These are phyloP conservation scores for Acipenser ruthenus DNA, from an alignment of 2,797 vertebrate species.

Conservation along the genomic window DNA sequence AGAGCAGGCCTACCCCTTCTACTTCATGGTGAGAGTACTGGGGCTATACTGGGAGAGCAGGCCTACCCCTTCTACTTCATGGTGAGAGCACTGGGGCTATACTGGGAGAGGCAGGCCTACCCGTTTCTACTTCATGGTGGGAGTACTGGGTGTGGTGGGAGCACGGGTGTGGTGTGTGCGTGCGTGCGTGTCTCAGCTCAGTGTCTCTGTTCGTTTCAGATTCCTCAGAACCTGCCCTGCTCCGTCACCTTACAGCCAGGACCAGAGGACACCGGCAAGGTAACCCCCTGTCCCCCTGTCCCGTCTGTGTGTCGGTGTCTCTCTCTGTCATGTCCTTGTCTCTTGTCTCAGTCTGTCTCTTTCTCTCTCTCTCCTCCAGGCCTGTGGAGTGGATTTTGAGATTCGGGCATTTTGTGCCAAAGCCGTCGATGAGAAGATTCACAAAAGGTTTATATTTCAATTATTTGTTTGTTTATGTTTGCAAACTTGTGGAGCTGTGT, in stretches of 20 bases:
- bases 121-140: too few relatives aligned
- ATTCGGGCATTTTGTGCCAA: conserved; percentile 71
- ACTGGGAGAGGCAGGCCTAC: too few relatives aligned
- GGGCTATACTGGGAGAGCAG: too few relatives aligned
- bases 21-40: too few relatives aligned
- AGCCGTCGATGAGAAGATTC: conserved; percentile 68
- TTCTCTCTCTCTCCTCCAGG: conserved; percentile 34
- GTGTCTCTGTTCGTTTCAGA: conserved; percentile 40
- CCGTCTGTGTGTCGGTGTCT: neutral
- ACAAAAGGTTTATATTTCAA: conserved; percentile 53
- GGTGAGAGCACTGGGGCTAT: too few relatives aligned
- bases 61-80: too few relatives aligned
- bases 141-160: conserved; percentile 42
- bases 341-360: neutral
- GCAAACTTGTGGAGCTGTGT: neutral
- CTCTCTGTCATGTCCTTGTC: neutral
- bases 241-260: conserved; percentile 76
- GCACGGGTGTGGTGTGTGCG: neutral
- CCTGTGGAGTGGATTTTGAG: conserved; percentile 72
- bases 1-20: too few relatives aligned
- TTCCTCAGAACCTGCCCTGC: conserved; percentile 75
- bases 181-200: neutral
- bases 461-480: neutral
- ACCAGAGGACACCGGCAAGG: conserved; percentile 74
- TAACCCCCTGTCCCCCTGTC: conserved; percentile 17